Conservation (phyloP, 2,888 invertebrate species). For the Rosalia funebris region DNA sequence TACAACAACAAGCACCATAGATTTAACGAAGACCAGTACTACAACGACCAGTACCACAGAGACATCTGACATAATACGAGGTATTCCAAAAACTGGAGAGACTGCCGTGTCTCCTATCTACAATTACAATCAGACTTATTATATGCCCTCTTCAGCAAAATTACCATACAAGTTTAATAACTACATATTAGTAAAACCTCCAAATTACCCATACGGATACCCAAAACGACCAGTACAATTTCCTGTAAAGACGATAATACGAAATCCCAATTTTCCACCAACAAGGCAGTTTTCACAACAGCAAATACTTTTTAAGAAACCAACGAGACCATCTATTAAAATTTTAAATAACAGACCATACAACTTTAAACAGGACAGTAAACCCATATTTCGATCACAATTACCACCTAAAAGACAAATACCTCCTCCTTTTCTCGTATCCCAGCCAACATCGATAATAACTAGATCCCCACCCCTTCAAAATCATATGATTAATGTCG, state of each 20-base stretch:
- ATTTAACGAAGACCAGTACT: too few species aligned
- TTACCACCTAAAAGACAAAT: slow-evolving; percentile 17
- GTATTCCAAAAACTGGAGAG: slow-evolving; percentile 23
- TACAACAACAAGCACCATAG: slow-evolving; percentile 24
- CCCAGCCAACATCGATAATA: slow-evolving; percentile 16
- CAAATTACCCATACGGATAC: slow-evolving; percentile 1
- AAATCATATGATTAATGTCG: slow-evolving; percentile 26
- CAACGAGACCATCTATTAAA: not conserved
- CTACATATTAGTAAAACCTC: slow-evolving; percentile 7
- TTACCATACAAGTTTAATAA: slow-evolving; percentile 14
- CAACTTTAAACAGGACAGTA: slow-evolving; percentile 18
- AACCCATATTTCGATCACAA: slow-evolving; percentile 17
- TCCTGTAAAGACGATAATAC: slow-evolving; percentile 27
- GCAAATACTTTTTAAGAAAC: slow-evolving; percentile 26
- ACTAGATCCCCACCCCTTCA: slow-evolving; percentile 31
- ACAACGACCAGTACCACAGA: slow-evolving; percentile 35
- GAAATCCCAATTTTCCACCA: slow-evolving; percentile 30
- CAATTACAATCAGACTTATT: slow-evolving; percentile 30
- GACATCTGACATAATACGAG: slow-evolving; percentile 42
- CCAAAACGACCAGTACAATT: slow-evolving; percentile 17
- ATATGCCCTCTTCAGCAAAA: slow-evolving; percentile 29
- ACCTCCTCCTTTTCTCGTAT: slow-evolving; percentile 6
- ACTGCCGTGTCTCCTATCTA: slow-evolving; percentile 22
- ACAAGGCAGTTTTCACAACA: slow-evolving; percentile 24
- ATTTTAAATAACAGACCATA: slow-evolving; percentile 5